Percentiles rank a stretch among this genome's conserved stretches.
Conservation (phyloP, 2,888 invertebrate species). For the Phragmatobia fuliginosa region DNA sequence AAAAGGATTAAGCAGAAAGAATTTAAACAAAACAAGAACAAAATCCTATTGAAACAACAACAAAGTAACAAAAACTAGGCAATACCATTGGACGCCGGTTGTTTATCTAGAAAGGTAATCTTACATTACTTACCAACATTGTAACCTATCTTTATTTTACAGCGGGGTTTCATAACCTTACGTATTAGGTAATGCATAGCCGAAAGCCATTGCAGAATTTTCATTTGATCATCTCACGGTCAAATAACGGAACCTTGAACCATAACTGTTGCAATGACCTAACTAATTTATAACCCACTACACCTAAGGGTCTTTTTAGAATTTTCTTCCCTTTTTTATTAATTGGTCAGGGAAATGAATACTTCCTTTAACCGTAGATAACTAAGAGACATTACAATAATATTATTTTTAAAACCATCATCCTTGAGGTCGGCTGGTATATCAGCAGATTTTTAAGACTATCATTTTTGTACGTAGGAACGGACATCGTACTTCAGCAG, state of each 20-base stretch:
- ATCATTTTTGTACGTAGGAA: too few relatives aligned
- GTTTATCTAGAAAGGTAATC: neutral
- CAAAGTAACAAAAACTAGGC: neutral
- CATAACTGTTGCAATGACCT: slow-evolving; percentile 43
- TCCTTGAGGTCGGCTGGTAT: too few relatives aligned
- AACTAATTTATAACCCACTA: slow-evolving; percentile 46
- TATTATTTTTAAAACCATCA: too few relatives aligned
- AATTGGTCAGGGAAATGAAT: slow-evolving; percentile 40
- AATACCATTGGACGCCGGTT: too few relatives aligned
- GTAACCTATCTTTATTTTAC: slow-evolving; percentile 3
- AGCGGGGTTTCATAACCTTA: slow-evolving; percentile 5
- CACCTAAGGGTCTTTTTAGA: slow-evolving; percentile 16
- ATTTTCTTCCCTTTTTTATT: slow-evolving; percentile 35
- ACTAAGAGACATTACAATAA: too few relatives aligned
- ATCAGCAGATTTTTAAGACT: too few relatives aligned
- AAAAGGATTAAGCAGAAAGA: too few relatives aligned
- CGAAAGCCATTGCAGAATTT: slow-evolving; percentile 35
- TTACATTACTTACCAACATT: neutral
- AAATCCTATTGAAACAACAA: neutral
- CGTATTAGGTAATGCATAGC: slow-evolving; percentile 47
- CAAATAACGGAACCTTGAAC: slow-evolving; percentile 55
- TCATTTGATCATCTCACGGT: slow-evolving; percentile 41
- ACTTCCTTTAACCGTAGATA: slow-evolving; percentile 21
- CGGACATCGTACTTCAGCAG: too few relatives aligned
- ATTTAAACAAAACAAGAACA: too few relatives aligned